Evolutionary conservation across 1,140 invertebrate species (phyloP).

Genomic region (Eriosoma lanigerum): DNA sequence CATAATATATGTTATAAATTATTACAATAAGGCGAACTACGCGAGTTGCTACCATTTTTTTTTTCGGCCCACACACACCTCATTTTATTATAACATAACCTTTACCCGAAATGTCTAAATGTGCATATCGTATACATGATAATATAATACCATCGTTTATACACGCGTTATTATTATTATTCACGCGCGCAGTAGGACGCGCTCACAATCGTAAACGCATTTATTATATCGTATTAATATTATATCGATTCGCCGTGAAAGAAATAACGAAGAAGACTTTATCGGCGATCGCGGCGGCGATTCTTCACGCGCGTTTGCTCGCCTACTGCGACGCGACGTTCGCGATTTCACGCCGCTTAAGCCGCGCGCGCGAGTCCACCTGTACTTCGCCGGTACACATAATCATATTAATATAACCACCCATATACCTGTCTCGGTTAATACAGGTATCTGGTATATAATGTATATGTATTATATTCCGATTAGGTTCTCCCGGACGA

Average conservation of each 20-base stretch:
- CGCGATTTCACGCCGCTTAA: slow-evolving; percentile 34
- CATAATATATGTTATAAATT: too few species aligned
- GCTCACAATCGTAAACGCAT: neutral
- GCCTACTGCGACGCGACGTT: neutral
- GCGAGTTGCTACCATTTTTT: neutral
- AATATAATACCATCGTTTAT: too few species aligned
- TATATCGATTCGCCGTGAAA: too few species aligned
- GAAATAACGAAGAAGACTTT: too few species aligned
- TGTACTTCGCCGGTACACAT: neutral
- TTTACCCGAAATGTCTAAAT: too few species aligned
- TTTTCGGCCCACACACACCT: neutral
- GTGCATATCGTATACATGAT: neutral
- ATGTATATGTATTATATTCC: neutral
- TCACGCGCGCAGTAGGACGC: neutral
- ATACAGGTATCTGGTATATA: neutral
- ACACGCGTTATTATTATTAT: too few species aligned
- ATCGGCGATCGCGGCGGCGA: neutral
- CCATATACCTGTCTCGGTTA: neutral
- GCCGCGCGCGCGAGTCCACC: neutral
- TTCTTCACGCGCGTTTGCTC: slow-evolving; percentile 2
- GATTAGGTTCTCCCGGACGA: neutral
- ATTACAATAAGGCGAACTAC: too few species aligned
- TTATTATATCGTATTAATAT: too few species aligned
- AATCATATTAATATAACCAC: neutral
- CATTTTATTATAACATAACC: too few species aligned